Evolutionary conservation across 2,113 vertebrate species (phyloP), one percentile per base, ranked within the genome.

Genomic region (Xiphophorus hellerii): DNA sequence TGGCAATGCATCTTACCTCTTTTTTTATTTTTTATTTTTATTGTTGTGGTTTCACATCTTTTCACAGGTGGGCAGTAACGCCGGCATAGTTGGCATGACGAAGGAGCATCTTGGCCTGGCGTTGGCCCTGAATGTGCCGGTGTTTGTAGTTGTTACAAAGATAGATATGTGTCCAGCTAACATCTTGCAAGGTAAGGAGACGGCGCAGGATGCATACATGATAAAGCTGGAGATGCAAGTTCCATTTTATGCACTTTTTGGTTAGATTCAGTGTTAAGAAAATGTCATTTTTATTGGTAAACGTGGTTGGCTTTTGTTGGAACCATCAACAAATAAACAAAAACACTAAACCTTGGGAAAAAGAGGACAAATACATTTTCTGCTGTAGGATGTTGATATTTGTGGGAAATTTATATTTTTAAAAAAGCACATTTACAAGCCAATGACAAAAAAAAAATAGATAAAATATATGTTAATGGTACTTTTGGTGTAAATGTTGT

Each of bases 151-250:
- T 77, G 97, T 98, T 83, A 98, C 97, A 69, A 98, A 98, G 93
- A 98, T 98, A 22, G 97, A 98, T 90, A 98, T 98, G 97, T 98
- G 97, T 89, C 97, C 97, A 2, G 96, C 96, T 83, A 98, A 98
- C 86, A 97, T 98, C 89, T 85, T 98, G 22, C 97, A 98, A 96
- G 97, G 97, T 98, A 86, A 95, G 77, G 5, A 37, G 0, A 44
- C 33, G 10, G 6, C 58, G 1, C 3, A 58, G 51, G 5, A 58
- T n/a, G 51, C 5, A 58, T 58, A 2, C 51, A 58, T 58, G 25
- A 25, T 20, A 20, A 48, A 48, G 44, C 44, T 20, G 8, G 51
- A n/a, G 51, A 58, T 25, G 25, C 44, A 20, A 17, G 17, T 48
- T 20, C 0, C 14, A 37, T 58, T 58, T 58, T n/a, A 58, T 58